Percentiles rank a stretch among this genome's conserved stretches.
Conservation (phyloP, 2,797 vertebrate genomes). For the Galaxias olidus region DNA sequence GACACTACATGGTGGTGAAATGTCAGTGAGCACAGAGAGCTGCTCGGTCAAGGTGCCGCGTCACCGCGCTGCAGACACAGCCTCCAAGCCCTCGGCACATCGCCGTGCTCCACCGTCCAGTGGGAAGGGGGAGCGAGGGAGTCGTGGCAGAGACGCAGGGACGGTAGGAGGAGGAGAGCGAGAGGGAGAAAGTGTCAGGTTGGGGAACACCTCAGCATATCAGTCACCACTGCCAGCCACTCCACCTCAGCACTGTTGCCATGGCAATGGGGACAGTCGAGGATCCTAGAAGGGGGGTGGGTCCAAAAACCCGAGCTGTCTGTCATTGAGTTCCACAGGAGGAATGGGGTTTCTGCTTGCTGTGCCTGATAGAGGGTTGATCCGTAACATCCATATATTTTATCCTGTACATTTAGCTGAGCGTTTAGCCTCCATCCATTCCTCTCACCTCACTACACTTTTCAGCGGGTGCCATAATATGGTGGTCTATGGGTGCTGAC, state of each 20-base stretch:
- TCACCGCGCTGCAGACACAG: slow-evolving; percentile 26
- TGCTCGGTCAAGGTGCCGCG: slow-evolving; percentile 39
- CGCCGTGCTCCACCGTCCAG: too few species aligned
- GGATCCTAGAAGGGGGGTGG: slow-evolving; percentile 57
- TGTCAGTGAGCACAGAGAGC: slow-evolving; percentile 65
- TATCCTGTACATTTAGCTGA: too few species aligned
- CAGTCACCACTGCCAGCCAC: slow-evolving; percentile 64
- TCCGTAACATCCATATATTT: too few species aligned
- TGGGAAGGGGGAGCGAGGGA: neutral
- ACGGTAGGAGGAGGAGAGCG: slow-evolving; percentile 13
- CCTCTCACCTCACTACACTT: too few species aligned
- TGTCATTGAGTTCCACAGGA: slow-evolving; percentile 57
- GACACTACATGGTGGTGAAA: slow-evolving; percentile 68
- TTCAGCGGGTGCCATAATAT: too few species aligned
- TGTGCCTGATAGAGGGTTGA: neutral
- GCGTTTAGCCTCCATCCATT: too few species aligned
- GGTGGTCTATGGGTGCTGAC: too few species aligned
- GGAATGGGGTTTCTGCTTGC: slow-evolving; percentile 19
- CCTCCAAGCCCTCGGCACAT: too few species aligned
- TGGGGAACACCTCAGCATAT: slow-evolving; percentile 70
- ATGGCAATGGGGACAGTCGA: slow-evolving; percentile 73
- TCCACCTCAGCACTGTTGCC: slow-evolving; percentile 70
- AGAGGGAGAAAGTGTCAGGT: slow-evolving; percentile 42
- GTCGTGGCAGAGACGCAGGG: slow-evolving; percentile 13
- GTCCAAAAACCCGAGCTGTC: slow-evolving; percentile 57